A percentile compares a stretch with the other conserved stretches of the same genome.
Conservation (phyloP, 2,113 vertebrate species). For the Okapia johnstoni region DNA sequence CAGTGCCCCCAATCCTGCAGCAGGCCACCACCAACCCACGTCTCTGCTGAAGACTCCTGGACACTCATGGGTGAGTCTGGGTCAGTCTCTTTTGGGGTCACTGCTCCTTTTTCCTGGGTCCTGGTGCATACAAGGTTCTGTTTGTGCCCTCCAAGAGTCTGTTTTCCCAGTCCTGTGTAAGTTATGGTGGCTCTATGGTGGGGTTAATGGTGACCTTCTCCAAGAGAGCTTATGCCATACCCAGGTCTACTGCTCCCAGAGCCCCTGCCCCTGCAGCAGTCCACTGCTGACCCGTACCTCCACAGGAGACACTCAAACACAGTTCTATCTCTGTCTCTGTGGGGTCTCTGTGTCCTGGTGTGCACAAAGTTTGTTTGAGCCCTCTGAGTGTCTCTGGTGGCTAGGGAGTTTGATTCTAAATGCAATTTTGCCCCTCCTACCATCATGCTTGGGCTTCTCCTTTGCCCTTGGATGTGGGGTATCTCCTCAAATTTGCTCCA, state of each 20-base stretch:
- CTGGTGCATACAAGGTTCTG: background rate
- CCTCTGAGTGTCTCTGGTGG: background rate
- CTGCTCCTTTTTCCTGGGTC: background rate
- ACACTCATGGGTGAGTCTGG: background rate
- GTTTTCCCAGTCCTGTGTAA: background rate
- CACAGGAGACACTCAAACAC: background rate
- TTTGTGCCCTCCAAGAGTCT: background rate
- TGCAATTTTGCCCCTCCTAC: background rate
- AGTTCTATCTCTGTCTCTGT: background rate
- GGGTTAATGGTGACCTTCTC: background rate
- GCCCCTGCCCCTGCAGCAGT: background rate
- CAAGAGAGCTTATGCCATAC: background rate
- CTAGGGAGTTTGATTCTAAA: background rate
- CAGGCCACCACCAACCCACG: too few relatives aligned
- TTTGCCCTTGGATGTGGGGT: background rate
- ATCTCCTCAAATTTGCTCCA: background rate
- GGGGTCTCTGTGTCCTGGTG: background rate
- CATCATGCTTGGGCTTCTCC: background rate
- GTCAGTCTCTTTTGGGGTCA: background rate
- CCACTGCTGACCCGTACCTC: background rate
- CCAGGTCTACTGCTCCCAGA: background rate
- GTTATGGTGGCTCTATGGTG: background rate
- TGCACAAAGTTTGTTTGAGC: background rate
- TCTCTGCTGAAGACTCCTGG: too few relatives aligned
- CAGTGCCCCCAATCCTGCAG: background rate